Evolutionary conservation across 2,888 invertebrate species (phyloP), one percentile per base, ranked within the genome.

Genomic region (Panopea generosa): DNA sequence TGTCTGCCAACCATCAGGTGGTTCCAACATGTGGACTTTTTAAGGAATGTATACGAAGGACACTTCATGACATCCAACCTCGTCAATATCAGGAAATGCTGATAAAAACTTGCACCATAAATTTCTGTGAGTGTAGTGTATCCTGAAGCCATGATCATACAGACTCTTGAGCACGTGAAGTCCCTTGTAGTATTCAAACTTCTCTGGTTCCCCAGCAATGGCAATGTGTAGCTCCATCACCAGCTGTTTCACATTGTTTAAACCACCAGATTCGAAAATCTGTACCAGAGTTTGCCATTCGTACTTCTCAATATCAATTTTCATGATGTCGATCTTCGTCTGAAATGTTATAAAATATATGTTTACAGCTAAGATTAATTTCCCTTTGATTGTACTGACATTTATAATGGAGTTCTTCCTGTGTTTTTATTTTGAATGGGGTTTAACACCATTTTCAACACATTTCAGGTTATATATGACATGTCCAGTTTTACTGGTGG

Each of bases 271-370:
- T 14, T 77, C 40, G 27, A 87, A 67, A 33, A 87, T 80, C 38
- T 86, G 72, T 6, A 83, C 83, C 16, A 88, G 53, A 6, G 86
- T 82, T 29, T 77, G 65, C 87, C 88, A 87, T 55, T 89, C 89
- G 84, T 85, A 88, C 53, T 88, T 86, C 63, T 89, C 89, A 2
- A 88, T 82, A 70, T 89, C 89, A 38, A 89, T 66, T 66, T 89
- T 89, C 2, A 89, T 55, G 50, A 86, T 67, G 26, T 82, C 78
- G 20, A 89, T 70, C 6, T 68, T 68, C 16, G 55, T 78, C 89
- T 89, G 82, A 53, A 83, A 45, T 45, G 4, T 33, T 33, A 11
- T 7, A 7, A 4, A 7, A 33, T 33, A 11, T 7, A 33, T 33
- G 6, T 33, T 4, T 33, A 33, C 6, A 11, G 6, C 33, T 33